phyloP scores from a whole-genome alignment of 2,888 invertebrate species.

The Loripinus fragilis region DNA sequence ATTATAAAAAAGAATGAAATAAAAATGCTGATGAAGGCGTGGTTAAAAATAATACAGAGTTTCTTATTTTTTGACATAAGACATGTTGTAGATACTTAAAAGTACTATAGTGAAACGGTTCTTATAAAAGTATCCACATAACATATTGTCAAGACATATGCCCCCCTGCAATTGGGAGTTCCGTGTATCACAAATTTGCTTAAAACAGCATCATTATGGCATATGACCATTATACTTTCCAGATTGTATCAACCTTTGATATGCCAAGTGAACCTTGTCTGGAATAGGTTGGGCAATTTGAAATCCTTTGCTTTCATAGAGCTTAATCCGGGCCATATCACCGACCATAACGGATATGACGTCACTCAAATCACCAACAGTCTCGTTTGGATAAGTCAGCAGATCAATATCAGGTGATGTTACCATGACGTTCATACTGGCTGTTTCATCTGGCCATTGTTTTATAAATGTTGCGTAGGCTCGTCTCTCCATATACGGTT shows the following conservation, averaged over 20 bases:
- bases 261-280: constrained; percentile 60
- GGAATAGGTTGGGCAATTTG: constrained; percentile 74
- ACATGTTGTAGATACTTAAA: too few relatives aligned
- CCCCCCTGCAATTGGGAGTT: too few relatives aligned
- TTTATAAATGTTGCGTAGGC: constrained; percentile 77
- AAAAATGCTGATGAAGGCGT: too few relatives aligned
- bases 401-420: constrained; percentile 75
- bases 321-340: constrained; percentile 69
- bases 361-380: constrained; percentile 64
- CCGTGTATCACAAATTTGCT: too few relatives aligned
- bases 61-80: too few relatives aligned
- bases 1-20: too few relatives aligned
- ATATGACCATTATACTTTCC: constrained; percentile 48
- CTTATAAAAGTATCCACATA: too few relatives aligned
- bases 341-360: constrained; percentile 71
- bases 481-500: constrained; percentile 78
- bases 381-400: constrained; percentile 67
- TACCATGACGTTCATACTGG: constrained; percentile 60
- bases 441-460: constrained; percentile 71
- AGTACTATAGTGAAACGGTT: too few relatives aligned
- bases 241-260: constrained; percentile 28
- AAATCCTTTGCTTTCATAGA: constrained; percentile 72
- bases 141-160: too few relatives aligned
- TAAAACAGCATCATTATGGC: constrained; percentile 23
- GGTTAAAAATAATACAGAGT: too few relatives aligned